Evolutionary conservation across 1,140 invertebrate genomes (phyloP).

Genomic region (Varroa destructor): DNA sequence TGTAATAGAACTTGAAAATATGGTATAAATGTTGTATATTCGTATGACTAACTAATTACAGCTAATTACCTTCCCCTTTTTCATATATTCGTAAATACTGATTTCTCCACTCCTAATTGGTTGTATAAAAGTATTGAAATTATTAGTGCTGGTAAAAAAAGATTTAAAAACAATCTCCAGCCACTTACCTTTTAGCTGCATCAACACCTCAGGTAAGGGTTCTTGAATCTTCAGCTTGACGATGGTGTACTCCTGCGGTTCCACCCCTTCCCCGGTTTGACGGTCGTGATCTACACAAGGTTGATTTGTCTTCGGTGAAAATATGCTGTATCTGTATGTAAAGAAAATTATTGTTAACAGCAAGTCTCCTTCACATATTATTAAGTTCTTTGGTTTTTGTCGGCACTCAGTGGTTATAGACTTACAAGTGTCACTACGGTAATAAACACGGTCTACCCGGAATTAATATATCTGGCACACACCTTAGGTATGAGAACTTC

Average conservation of each 20-base stretch:
- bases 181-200: constrained; percentile 33
- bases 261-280: constrained; percentile 85
- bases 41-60: no score
- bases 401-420: no score
- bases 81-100: no score
- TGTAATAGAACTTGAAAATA: no score
- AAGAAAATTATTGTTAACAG: constrained; percentile 31
- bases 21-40: no score
- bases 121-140: no score
- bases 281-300: constrained; percentile 99
- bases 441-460: no score
- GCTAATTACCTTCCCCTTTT: no score
- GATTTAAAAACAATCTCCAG: background rate
- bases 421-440: no score
- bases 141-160: background rate
- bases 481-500: no score
- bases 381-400: background rate
- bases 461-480: no score
- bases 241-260: constrained; percentile 92
- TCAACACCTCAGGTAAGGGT: constrained; percentile 58
- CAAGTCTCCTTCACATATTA: constrained; percentile 20
- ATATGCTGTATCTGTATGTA: constrained; percentile 65
- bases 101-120: no score
- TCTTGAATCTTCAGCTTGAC: constrained; percentile 77
- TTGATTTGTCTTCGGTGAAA: constrained; percentile 87